These are phyloP conservation scores for Zelleria hepariella DNA, from an alignment of 2,888 invertebrate genomes.

Conservation along the genomic window DNA sequence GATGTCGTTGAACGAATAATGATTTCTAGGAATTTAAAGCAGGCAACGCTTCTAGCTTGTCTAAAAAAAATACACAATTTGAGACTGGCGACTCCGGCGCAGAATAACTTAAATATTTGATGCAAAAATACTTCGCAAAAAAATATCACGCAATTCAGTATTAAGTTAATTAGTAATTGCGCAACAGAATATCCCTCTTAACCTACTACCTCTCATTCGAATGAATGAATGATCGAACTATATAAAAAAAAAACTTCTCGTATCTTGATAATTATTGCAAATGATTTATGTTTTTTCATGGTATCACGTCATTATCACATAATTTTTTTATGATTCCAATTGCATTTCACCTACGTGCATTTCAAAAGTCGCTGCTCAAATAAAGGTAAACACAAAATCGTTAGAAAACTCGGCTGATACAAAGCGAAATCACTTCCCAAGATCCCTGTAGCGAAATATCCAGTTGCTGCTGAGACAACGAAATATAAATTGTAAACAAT, in stretches of 20 bases:
- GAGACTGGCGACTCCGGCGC: background rate
- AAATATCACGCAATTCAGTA: too few species aligned
- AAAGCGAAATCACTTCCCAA: background rate
- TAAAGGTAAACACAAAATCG: background rate
- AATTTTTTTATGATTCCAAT: background rate
- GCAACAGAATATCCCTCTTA: too few species aligned
- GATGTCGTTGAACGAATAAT: slow-evolving; percentile 43
- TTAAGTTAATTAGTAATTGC: too few species aligned
- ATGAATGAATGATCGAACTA: too few species aligned
- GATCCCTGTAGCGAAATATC: background rate
- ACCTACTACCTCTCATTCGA: too few species aligned
- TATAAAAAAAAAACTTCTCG: too few species aligned
- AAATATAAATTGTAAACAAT: slow-evolving; percentile 22
- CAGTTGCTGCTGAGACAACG: background rate
- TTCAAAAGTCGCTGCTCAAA: background rate
- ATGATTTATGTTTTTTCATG: too few species aligned
- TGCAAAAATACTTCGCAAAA: too few species aligned
- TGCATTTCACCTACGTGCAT: background rate
- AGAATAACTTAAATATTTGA: background rate
- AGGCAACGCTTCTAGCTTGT: background rate
- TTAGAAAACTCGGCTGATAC: background rate
- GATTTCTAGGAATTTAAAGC: slow-evolving; percentile 31
- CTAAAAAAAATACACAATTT: background rate
- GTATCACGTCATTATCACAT: too few species aligned
- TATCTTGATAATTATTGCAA: too few species aligned